Evolutionary conservation across 2,888 invertebrate genomes (phyloP).

Genomic region (Acleris literana): DNA sequence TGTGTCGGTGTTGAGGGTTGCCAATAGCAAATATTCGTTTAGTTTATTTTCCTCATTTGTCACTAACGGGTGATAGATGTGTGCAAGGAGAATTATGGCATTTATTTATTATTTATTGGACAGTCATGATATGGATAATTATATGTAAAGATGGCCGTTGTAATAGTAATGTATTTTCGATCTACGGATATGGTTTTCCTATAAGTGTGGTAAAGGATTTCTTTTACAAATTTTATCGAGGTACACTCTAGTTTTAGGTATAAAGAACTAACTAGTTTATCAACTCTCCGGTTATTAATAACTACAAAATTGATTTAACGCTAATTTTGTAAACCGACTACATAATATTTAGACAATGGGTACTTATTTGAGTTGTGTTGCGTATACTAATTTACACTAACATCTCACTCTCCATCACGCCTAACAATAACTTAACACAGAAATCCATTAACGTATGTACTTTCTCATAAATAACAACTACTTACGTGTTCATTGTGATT

Average conservation of each 20-base stretch:
- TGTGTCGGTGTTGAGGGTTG: constrained; percentile 76
- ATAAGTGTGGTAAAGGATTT: background rate
- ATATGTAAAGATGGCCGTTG: constrained; percentile 4
- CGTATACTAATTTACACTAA: constrained; percentile 18
- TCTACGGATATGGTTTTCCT: constrained; percentile 5
- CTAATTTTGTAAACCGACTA: constrained; percentile 1
- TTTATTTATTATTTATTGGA: constrained; percentile 14
- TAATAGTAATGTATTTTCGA: constrained; percentile 9
- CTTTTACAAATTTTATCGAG: background rate
- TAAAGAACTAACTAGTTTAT: background rate
- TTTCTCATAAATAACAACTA: constrained; percentile 8
- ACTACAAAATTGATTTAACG: constrained; percentile 12
- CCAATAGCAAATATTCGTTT: constrained; percentile 50
- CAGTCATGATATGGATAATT: constrained; percentile 13
- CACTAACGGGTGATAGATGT: constrained; percentile 18
- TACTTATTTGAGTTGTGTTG: background rate
- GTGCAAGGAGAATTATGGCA: constrained; percentile 1
- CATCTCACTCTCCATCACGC: constrained; percentile 2
- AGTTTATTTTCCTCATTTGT: constrained; percentile 37
- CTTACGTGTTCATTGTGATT: constrained; percentile 1
- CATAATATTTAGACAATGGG: constrained; percentile 11
- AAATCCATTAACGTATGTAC: constrained; percentile 5
- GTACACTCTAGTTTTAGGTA: background rate
- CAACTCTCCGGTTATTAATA: background rate
- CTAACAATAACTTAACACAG: background rate